Base-by-base conservation (phyloP, 2,888 invertebrate genomes). In the Nemoura dubitans region DNA sequence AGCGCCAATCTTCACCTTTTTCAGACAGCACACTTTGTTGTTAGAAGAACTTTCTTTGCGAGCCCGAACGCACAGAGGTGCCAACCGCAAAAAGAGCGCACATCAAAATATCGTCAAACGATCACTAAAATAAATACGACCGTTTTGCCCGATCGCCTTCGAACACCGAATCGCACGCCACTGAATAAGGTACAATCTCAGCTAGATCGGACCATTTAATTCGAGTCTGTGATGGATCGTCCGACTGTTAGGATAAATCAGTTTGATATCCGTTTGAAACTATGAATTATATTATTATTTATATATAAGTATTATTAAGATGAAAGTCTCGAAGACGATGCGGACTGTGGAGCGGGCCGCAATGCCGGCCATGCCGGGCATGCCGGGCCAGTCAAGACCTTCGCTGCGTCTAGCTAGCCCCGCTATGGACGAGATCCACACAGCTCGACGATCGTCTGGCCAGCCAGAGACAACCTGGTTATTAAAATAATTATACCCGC, bases 401-500 rank as follows among this genome's bases (percentile, higher is more conserved):
- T 78, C 78, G 25, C n/a, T 2, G 14, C 14, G 78, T 78, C 78
- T 21, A 26, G 25, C 78, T 6, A n/a, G n/a, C n/a, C n/a, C n/a
- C n/a, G n/a, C n/a, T n/a, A n/a, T n/a, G n/a, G n/a, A n/a, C n/a
- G n/a, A n/a, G n/a, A n/a, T n/a, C n/a, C 36, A 6, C 14, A 25
- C 2, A 76, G 21, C 76, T 2, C n/a, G 25, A 78, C 78, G 26
- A 6, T 78, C 2, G 10, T 59, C 16, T 10, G 14, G 59, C 21
- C 59, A 21, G 59, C 59, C 59, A 83, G 36, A 83, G 30, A 36
- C 83, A 42, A 83, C 83, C 83, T 42, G 43, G 83, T 83, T 83
- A 83, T 83, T 83, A 83, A 83, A 83, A 83, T 83, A 83, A 83
- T 83, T 83, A 83, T 83, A 83, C 83, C 83, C 42, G 83, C 42